These are phyloP conservation scores for Stegodyphus mimosarum DNA, from an alignment of 1,140 invertebrate species.

Conservation along the genomic window DNA sequence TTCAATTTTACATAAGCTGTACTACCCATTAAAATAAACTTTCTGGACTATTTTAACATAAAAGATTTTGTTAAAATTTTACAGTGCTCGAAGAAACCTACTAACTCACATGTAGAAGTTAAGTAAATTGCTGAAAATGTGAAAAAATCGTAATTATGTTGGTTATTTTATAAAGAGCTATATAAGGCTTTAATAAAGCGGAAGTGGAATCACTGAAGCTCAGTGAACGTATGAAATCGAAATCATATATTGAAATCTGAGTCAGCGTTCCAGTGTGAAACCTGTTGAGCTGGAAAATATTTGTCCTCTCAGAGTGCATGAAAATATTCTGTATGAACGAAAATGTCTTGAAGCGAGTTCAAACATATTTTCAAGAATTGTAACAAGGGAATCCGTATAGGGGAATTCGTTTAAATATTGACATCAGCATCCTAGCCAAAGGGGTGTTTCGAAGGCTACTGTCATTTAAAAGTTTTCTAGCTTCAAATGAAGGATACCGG, in stretches of 20 bases:
- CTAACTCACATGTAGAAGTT: no score
- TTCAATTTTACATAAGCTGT: no score
- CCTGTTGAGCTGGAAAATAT: slow-evolving; percentile 13
- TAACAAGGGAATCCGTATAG: slow-evolving; percentile 2
- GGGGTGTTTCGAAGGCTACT: slow-evolving; percentile 11
- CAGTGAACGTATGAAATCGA: no score
- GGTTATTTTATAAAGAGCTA: no score
- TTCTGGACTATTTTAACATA: no score
- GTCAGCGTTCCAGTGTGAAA: not conserved
- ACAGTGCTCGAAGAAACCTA: no score
- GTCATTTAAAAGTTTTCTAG: slow-evolving; percentile 1
- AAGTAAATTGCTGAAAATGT: no score
- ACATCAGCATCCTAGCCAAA: slow-evolving; percentile 24
- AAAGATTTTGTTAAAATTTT: no score
- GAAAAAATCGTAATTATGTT: no score
- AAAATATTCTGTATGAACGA: slow-evolving; percentile 15
- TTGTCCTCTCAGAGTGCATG: not conserved
- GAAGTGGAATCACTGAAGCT: no score
- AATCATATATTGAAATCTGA: not conserved
- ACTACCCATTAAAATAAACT: no score
- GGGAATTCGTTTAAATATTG: slow-evolving; percentile 38
- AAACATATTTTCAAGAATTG: slow-evolving; percentile 35
- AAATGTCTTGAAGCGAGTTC: slow-evolving; percentile 43
- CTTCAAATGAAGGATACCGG: not conserved
- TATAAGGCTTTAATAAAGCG: no score